Percentiles rank a stretch among this genome's conserved stretches.
Evolutionary conservation across 2,797 vertebrate species (phyloP).

Genomic region (Muscicapa striata): DNA sequence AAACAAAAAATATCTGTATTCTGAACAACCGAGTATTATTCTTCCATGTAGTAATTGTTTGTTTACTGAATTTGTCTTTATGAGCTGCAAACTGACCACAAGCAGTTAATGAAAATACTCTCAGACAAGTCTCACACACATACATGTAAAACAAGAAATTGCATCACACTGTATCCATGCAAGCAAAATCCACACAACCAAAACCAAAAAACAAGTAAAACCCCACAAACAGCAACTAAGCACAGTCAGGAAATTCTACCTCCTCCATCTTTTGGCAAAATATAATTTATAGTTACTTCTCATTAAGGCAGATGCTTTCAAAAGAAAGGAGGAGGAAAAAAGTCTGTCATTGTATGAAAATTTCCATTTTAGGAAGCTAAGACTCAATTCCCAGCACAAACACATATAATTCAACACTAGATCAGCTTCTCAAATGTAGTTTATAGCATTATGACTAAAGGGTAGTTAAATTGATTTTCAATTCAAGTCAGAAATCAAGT

Average conservation of each 20-base stretch:
- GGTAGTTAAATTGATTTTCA: conserved; percentile 75
- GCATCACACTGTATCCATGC: background rate
- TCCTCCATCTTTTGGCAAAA: background rate
- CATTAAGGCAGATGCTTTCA: background rate
- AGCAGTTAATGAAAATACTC: background rate
- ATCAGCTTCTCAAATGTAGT: conserved; percentile 56
- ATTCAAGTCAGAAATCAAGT: conserved; percentile 75
- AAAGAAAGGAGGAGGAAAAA: background rate
- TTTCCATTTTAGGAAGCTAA: conserved; percentile 50
- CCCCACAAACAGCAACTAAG: background rate
- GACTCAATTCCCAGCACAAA: conserved; percentile 68
- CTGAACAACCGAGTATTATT: background rate
- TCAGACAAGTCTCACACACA: background rate
- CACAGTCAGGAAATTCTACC: background rate
- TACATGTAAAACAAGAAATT: background rate
- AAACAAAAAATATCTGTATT: background rate
- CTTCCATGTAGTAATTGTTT: background rate
- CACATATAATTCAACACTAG: conserved; percentile 60
- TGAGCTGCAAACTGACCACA: background rate
- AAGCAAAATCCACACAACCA: background rate
- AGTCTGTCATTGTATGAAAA: conserved; percentile 13
- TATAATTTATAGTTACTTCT: background rate
- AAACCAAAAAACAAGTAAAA: background rate
- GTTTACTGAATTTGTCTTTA: background rate
- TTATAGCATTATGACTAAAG: conserved; percentile 74